Evolutionary conservation across 2,888 invertebrate species (phyloP).

Genomic region (Branchellion lobata): DNA sequence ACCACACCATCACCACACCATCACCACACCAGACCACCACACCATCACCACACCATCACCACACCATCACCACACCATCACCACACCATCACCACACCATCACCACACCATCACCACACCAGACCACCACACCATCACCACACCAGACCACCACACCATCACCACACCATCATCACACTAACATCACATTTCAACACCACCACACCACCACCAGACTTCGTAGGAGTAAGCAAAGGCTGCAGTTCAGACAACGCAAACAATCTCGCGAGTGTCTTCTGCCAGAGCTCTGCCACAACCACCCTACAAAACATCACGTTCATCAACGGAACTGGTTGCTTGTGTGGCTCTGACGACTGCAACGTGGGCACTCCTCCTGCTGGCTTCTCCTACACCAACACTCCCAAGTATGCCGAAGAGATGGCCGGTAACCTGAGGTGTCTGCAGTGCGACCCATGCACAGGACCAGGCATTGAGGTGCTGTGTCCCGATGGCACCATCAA

Average conservation of each 20-base stretch:
- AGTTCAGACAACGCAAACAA: background rate
- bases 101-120: too few relatives aligned
- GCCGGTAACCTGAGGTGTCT: background rate
- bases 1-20: too few relatives aligned
- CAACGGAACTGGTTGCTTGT: background rate
- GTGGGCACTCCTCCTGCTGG: background rate
- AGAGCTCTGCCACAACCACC: background rate
- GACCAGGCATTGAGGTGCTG: background rate
- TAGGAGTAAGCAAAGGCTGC: background rate
- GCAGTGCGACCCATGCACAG: background rate
- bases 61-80: too few relatives aligned
- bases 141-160: too few relatives aligned
- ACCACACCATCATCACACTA: too few relatives aligned
- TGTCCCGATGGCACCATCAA: background rate
- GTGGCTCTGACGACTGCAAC: background rate
- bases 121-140: too few relatives aligned
- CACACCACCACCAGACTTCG: background rate
- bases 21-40: too few relatives aligned
- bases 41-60: too few relatives aligned
- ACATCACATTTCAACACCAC: too few relatives aligned
- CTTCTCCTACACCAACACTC: background rate
- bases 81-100: too few relatives aligned
- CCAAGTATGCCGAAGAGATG: background rate
- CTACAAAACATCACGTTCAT: background rate
- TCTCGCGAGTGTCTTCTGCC: background rate